Evolutionary conservation across 1,140 invertebrate species (phyloP), one percentile per base, ranked within the genome.

Genomic region (Camponotus vicinus): DNA sequence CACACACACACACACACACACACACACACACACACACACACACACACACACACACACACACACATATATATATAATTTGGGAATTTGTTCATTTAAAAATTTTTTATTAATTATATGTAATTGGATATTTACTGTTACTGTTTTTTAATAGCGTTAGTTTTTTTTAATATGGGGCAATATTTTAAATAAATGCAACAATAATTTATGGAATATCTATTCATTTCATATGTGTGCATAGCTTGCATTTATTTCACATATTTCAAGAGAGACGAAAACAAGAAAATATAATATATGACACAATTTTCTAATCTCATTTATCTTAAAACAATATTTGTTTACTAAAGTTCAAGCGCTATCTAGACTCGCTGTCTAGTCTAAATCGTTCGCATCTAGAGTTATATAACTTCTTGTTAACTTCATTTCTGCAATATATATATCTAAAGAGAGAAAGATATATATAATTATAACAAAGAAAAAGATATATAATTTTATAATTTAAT

Each of bases 221-320:
- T 40, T 11, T 57, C 18, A 11, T 21, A 57, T n/a, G 1, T 73
- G n/a, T 57, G 32, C 40, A 42, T 9, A 7, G 40, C 42, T 45
- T 45, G 9, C 9, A 45, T 45, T 42, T 42, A 42, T 7, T 42
- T 42, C 7, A 42, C 40, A 42, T 7, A 3, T 8, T n/a, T 57
- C 42, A 3, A 49, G 21, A 67, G 21, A 59, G 40, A 57, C 52
- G 57, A 21, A 57, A 73, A 71, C 3, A 71, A 4, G 4, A 34
- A 6, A 15, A 64, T 34, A 64, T 34, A 34, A 6, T 32, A 18
- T 71, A 71, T 34, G 18, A 6, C 4, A 71, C 18, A 1, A 55
- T 18, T 57, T 71, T 75, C 27, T 27, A 34, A 75, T 75, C n/a
- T 55, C 21, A 73, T 73, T 75, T 75, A 73, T 73, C 70, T 40